Evolutionary conservation across 2,888 invertebrate genomes (phyloP).

Genomic region (Acanthosepion lycidas): DNA sequence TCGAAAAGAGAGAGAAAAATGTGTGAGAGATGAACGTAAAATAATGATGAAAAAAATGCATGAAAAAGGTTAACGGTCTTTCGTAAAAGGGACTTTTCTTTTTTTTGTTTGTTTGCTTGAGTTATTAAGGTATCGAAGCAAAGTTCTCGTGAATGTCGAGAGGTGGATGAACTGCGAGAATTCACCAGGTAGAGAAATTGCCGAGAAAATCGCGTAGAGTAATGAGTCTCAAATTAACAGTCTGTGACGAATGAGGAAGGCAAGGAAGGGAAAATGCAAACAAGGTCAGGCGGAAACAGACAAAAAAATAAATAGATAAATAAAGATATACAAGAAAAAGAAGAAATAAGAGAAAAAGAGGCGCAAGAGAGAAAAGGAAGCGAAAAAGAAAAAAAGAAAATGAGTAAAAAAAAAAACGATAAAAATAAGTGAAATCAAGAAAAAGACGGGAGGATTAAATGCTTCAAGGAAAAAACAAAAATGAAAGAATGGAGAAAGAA

Average conservation of each 20-base stretch:
- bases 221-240: not conserved
- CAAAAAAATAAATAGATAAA: not conserved
- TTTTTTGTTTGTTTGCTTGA: not conserved
- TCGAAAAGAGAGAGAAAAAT: not conserved
- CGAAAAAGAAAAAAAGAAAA: not conserved
- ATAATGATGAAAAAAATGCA: not conserved
- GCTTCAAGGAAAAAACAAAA: too few relatives aligned
- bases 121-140: not conserved
- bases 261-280: too few relatives aligned
- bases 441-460: too few relatives aligned
- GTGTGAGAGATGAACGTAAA: too few relatives aligned
- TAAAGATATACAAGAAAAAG: not conserved
- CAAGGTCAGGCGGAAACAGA: not conserved
- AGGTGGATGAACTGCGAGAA: not conserved
- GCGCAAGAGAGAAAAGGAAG: not conserved
- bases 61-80: not conserved
- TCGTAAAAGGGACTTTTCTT: not conserved
- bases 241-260: not conserved
- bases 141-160: not conserved
- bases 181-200: not conserved
- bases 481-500: not conserved
- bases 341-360: not conserved
- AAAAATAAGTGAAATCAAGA: too few relatives aligned
- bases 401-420: too few relatives aligned
- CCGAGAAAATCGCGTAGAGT: not conserved